These are phyloP conservation scores for Drosophila neocordata DNA, from an alignment of 1,140 invertebrate species.

Conservation along the genomic window DNA sequence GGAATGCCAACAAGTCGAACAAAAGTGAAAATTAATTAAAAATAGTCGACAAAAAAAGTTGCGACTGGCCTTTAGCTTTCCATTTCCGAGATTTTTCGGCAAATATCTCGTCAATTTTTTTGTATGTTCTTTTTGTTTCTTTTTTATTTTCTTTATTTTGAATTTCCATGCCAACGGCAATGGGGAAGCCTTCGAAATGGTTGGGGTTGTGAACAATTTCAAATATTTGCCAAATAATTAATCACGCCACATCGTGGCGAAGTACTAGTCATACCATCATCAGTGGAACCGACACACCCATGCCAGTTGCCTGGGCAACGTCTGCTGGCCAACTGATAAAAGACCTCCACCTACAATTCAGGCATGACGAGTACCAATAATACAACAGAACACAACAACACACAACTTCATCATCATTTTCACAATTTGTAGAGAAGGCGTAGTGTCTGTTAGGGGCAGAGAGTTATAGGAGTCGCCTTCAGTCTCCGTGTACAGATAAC, in stretches of 20 bases:
- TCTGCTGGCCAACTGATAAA: slow-evolving; percentile 38
- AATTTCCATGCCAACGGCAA: slow-evolving; percentile 34
- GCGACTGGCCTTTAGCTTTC: background rate
- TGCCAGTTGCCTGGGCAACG: background rate
- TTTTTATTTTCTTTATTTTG: slow-evolving; percentile 35
- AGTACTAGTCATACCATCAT: slow-evolving; percentile 28
- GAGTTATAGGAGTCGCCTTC: background rate
- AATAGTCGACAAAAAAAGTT: slow-evolving; percentile 16
- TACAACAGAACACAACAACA: background rate
- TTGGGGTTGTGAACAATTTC: slow-evolving; percentile 17
- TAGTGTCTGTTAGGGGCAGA: background rate
- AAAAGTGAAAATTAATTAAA: slow-evolving; percentile 72
- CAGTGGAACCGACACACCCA: slow-evolving; percentile 24
- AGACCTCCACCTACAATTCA: background rate
- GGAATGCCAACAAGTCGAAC: slow-evolving; percentile 41
- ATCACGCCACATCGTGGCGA: slow-evolving; percentile 65
- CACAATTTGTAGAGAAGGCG: background rate
- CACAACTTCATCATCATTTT: slow-evolving; percentile 41
- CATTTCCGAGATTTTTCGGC: background rate
- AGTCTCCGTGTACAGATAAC: slow-evolving; percentile 44
- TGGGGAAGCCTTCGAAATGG: slow-evolving; percentile 6
- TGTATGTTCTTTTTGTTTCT: slow-evolving; percentile 16
- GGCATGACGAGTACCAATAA: slow-evolving; percentile 3
- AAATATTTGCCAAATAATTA: slow-evolving; percentile 78
- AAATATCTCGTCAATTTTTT: slow-evolving; percentile 16